Percentiles rank a stretch among this genome's conserved stretches.
Evolutionary conservation across 1,140 invertebrate species (phyloP).

Genomic region (Drosophila nannoptera): DNA sequence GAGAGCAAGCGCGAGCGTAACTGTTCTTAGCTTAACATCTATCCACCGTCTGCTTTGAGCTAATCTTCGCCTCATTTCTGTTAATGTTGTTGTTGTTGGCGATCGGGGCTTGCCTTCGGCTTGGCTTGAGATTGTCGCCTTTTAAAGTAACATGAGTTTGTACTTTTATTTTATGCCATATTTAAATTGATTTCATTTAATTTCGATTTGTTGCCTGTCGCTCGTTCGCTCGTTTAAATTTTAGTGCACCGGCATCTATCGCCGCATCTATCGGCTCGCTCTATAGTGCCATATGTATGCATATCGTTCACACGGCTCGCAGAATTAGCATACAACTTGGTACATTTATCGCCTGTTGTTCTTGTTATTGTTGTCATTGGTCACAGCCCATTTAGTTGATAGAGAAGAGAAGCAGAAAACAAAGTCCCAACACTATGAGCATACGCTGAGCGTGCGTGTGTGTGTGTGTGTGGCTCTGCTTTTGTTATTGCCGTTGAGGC

Average conservation of each 20-base stretch:
- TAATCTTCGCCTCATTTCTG: neutral
- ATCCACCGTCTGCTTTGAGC: conserved; percentile 2
- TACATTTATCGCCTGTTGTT: conserved; percentile 38
- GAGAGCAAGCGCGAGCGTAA: neutral
- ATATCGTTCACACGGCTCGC: conserved; percentile 4
- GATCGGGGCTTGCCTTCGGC: conserved; percentile 1
- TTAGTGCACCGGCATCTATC: conserved; percentile 52
- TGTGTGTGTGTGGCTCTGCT: conserved; percentile 11
- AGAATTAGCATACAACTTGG: conserved; percentile 44
- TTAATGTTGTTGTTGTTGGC: neutral
- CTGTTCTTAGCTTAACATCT: neutral
- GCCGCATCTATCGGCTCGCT: conserved; percentile 9
- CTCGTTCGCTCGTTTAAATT: conserved; percentile 32
- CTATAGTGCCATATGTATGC: conserved; percentile 2
- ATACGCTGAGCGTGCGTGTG: conserved; percentile 1
- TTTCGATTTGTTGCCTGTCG: conserved; percentile 30
- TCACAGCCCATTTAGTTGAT: conserved; percentile 42
- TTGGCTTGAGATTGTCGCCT: conserved; percentile 33
- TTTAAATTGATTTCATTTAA: conserved; percentile 69
- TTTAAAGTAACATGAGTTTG: conserved; percentile 69
- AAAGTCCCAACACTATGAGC: conserved; percentile 2
- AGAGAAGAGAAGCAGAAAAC: conserved; percentile 18
- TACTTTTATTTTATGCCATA: conserved; percentile 68
- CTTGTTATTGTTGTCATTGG: conserved; percentile 28
- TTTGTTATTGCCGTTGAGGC: conserved; percentile 33